Evolutionary conservation across 2,888 invertebrate genomes (phyloP), one percentile per base, ranked within the genome.

Genomic region (Automeris io): DNA sequence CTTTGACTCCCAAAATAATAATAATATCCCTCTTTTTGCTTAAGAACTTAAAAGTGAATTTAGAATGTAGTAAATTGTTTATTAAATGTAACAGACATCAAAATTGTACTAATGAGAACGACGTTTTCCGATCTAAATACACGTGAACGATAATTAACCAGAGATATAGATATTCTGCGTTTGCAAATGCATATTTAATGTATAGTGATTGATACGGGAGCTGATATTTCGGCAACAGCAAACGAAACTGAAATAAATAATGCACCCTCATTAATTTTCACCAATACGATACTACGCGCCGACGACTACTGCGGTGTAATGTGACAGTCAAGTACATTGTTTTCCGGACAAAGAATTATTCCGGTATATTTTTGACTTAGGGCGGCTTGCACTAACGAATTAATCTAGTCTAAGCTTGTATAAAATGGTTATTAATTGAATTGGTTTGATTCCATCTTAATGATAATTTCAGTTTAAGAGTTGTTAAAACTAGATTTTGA

Each of bases 211-310:
- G 37, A 7, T 22, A 37, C 32, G 32, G 50, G 46, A 45, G 40
- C 49, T 68, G 70, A 75, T 77, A 76, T 75, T 78, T 71, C 67
- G 70, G 66, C 67, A 65, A 60, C 68, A 63, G 56, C 61, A 68
- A 70, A 70, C 64, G 71, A 72, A 71, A 72, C 70, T 67, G 75
- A 75, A 79, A 85, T 83, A 82, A 81, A 83, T 82, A 82, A 72
- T 66, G 71, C 72, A 69, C 73, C 70, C 81, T 83, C 83, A 83
- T 85, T 83, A 81, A 83, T 83, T 82, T 82, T 77, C 78, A 70
- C 77, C 80, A 80, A 81, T 81, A 71, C 74, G 70, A 79, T 74
- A 63, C 74, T 71, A 65, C 66, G 54, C 54, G 56, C 63, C 51
- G 41, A 57, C 63, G 68, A 66, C 68, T 64, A 65, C 57, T 52